Base-by-base conservation (phyloP, 2,797 vertebrate genomes). In the Holocentrus rufus region DNA sequence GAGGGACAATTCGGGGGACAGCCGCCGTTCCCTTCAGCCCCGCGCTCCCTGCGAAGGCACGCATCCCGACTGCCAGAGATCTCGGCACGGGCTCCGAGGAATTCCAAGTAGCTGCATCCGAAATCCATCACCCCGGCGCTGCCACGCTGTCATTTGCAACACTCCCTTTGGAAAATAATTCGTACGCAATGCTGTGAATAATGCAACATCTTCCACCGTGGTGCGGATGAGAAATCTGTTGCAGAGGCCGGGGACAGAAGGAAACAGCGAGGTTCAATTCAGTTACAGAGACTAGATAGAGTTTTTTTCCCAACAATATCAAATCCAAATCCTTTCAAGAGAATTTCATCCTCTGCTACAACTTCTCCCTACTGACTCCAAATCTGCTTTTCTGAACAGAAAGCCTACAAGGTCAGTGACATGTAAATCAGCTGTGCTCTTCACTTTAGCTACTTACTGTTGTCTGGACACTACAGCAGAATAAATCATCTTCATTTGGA, bases 41-140 rank as follows among this genome's bases (percentile, higher is more conserved):
- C 73, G 59, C 54, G 54, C 42, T 39, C 39, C 0, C 53, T 13
- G 44, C 56, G 15, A 13, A 71, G 53, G 57, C 65, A 70, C 46
- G 66, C 53, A 30, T 49, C 20, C 66, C 30, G 50, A 77, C 62
- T 70, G 66, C 74, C 74, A 82, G 72, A 77, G 59, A 77, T 46
- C 69, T 61, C 31, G 54, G 74, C 47, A 15, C n/a, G 6, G 64
- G 52, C 76, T 49, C 55, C 7, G 67, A 76, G 63, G 65, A 87
- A 82, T 78, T 78, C 36, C 4, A 66, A 84, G 63, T 54, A 73
- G 76, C 31, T 58, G 57, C 34, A 61, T 79, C 60, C 50, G 74
- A 84, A 18, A 76, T 60, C 22, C 58, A 80, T 82, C 79, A 66
- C 10, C 56, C 52, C 53, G 14, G 3, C 20, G 30, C 67, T 70